Base-by-base conservation (phyloP, 2,888 invertebrate genomes). In the Halictus ligatus region DNA sequence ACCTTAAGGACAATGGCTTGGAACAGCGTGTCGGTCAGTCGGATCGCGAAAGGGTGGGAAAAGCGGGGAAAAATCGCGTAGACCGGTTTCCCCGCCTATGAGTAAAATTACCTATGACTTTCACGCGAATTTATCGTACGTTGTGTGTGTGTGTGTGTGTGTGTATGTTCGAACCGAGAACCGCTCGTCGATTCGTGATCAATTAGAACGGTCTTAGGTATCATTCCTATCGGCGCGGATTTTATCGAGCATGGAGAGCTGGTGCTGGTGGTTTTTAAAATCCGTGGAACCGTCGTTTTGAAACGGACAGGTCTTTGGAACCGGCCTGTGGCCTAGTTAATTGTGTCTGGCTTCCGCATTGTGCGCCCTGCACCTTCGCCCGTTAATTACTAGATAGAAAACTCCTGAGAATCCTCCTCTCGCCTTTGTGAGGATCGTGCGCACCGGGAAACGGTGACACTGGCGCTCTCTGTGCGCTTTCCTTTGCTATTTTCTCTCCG, bases 51-150 rank as follows among this genome's bases (percentile, higher is more conserved):
- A 40, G 60, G 25, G 64, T 50, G 48, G 72, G 75, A 78, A 75
- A 72, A 67, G 43, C n/a, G 50, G 13, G 69, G 13, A 74, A 50
- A 82, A 78, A 74, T 48, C 35, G 79, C 73, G 71, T 60, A 77
- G 89, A 89, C 88, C 89, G 89, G 90, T 90, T 89, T 89, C 67
- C 35, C 67, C 67, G 81, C 81, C 80, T 88, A 82, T 80, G 76
- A 81, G 75, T 79, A 78, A 78, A 85, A 82, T 78, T 78, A 78
- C 69, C 83, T 89, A 84, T 78, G 77, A 82, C 85, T 90, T 88
- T 90, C 86, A 82, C 84, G 84, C 67, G 84, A 86, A 88, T 89
- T 88, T 88, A 90, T 80, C 77, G 83, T 78, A 40, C 76, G 81
- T 2, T 8, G 21, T 21, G 10, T 21, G 54, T 54, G 21, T 46